These are phyloP conservation scores for Sesia bembeciformis DNA, from an alignment of 2,888 invertebrate species.

Conservation along the genomic window DNA sequence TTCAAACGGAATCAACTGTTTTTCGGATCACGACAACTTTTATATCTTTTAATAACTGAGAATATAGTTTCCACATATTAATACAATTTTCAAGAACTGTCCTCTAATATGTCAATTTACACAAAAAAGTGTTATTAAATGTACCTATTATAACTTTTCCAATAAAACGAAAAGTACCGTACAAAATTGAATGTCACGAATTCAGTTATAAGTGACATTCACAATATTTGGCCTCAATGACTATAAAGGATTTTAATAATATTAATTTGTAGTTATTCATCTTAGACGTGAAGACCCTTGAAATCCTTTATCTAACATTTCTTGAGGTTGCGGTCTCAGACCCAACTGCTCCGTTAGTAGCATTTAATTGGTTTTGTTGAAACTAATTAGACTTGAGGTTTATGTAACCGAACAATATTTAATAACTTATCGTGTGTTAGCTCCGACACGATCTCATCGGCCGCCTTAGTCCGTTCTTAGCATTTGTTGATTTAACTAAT, in stretches of 20 bases:
- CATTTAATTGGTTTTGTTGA: constrained; percentile 69
- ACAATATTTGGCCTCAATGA: too few relatives aligned
- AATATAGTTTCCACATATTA: too few relatives aligned
- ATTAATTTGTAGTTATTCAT: constrained; percentile 26
- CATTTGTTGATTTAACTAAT: not conserved
- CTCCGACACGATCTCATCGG: constrained; percentile 36
- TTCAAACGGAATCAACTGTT: too few relatives aligned
- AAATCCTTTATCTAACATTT: constrained; percentile 42
- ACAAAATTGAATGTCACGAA: too few relatives aligned
- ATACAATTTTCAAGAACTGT: too few relatives aligned
- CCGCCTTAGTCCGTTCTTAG: not conserved
- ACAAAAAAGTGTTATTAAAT: too few relatives aligned
- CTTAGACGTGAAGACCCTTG: constrained; percentile 30
- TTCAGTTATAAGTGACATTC: too few relatives aligned
- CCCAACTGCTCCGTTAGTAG: constrained; percentile 47
- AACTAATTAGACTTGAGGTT: constrained; percentile 70
- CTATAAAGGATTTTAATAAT: constrained; percentile 16
- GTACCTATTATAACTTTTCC: too few relatives aligned
- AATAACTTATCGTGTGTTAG: constrained; percentile 26
- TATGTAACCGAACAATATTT: constrained; percentile 41
- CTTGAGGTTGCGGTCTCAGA: constrained; percentile 50
- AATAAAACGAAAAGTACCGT: too few relatives aligned
- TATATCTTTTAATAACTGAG: too few relatives aligned
- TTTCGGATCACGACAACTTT: too few relatives aligned
- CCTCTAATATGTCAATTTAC: too few relatives aligned